Conservation (phyloP, 1,140 invertebrate species). For the Nasonia vitripennis region DNA sequence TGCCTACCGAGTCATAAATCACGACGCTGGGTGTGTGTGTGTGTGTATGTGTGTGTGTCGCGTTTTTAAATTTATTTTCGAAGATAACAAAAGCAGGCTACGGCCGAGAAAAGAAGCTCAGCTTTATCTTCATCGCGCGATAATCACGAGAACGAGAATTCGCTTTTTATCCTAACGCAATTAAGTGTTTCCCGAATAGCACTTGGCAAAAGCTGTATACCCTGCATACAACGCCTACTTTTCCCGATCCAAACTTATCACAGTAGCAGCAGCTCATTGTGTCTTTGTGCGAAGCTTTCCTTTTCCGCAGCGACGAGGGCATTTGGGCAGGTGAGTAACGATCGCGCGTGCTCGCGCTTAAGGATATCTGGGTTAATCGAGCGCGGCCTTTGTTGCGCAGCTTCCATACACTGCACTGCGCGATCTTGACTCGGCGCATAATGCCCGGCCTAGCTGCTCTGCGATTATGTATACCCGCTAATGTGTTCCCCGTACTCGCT, state of each 20-base stretch:
- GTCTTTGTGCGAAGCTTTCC: neutral
- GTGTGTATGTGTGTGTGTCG: neutral
- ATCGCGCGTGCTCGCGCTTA: neutral
- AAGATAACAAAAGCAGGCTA: neutral
- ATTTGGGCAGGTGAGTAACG: neutral
- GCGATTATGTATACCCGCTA: no score
- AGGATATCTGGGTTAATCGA: constrained; percentile 1
- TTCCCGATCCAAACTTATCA: neutral
- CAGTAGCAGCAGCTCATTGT: neutral
- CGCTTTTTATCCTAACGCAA: no score
- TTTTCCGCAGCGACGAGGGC: neutral
- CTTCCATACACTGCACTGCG: neutral
- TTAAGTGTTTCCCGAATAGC: no score
- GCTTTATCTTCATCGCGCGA: neutral
- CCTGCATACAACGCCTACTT: neutral
- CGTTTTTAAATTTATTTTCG: neutral
- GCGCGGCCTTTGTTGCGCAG: neutral
- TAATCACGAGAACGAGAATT: neutral
- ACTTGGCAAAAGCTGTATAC: neutral
- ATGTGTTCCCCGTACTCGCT: neutral
- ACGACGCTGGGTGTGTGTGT: neutral
- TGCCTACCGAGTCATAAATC: neutral
- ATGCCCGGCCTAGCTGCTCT: neutral
- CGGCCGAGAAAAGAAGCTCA: neutral
- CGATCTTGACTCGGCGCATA: neutral